These are phyloP conservation scores for Megalurothrips usitatus DNA, from an alignment of 2,888 invertebrate species.

Conservation along the genomic window DNA sequence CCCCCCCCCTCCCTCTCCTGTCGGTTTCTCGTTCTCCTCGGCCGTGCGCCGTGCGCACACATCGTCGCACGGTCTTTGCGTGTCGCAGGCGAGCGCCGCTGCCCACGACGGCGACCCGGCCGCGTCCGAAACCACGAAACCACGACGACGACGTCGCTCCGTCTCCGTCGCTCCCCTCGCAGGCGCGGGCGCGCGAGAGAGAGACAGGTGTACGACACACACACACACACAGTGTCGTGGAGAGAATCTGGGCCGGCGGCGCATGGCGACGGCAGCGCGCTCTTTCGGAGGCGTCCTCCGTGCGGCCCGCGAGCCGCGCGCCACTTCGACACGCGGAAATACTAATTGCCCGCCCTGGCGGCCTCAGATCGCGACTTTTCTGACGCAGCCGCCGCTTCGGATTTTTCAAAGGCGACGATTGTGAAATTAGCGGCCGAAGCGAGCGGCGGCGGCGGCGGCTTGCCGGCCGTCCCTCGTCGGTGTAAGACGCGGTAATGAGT, in stretches of 20 bases:
- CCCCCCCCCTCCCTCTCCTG: not conserved
- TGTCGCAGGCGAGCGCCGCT: slow-evolving; percentile 14
- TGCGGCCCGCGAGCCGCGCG: not conserved
- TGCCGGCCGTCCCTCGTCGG: no score
- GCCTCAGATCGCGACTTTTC: not conserved
- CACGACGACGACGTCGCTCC: no score
- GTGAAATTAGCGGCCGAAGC: not conserved
- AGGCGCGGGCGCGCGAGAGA: no score
- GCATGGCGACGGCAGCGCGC: not conserved
- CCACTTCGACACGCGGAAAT: slow-evolving; percentile 18
- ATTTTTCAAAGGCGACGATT: not conserved
- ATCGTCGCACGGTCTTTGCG: not conserved
- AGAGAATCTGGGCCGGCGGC: no score
- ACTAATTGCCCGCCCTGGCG: not conserved
- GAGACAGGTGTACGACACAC: no score
- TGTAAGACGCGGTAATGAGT: no score
- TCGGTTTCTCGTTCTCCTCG: not conserved
- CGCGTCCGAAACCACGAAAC: not conserved
- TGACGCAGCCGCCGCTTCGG: not conserved
- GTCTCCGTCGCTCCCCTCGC: no score
- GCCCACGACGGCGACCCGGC: not conserved
- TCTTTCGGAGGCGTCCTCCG: not conserved
- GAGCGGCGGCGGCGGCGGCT: no score
- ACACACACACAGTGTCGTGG: no score
- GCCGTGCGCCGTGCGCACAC: not conserved